These are phyloP conservation scores for Henricia sp. DNA, from an alignment of 53 echinoderm and acorn worm species.

Conservation along the genomic window DNA sequence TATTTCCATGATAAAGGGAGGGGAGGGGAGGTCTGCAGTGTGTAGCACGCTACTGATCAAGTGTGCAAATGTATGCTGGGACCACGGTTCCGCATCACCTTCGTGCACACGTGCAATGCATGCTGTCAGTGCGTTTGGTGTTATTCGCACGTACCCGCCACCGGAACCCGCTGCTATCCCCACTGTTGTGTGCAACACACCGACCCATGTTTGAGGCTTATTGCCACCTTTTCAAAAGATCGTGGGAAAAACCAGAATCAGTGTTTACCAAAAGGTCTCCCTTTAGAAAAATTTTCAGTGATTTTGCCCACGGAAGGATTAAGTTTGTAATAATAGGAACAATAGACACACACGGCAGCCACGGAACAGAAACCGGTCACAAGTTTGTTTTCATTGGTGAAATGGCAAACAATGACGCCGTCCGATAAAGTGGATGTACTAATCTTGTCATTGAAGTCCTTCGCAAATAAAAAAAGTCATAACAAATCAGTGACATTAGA, in stretches of 20 bases:
- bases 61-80: too few species aligned
- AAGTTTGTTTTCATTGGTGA: not conserved
- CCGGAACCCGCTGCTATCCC: not conserved
- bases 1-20: conserved; percentile 60
- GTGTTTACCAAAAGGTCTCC: conserved; percentile 26
- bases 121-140: not conserved
- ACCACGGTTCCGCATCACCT: conserved; percentile 1
- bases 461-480: too few species aligned
- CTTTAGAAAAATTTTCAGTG: conserved; percentile 36
- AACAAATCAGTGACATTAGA: too few species aligned
- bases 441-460: too few species aligned
- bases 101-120: conserved; percentile 28
- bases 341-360: not conserved
- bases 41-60: too few species aligned
- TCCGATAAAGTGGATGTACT: too few species aligned
- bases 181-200: not conserved
- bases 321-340: conserved; percentile 45
- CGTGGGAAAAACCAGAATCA: conserved; percentile 40
- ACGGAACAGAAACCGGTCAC: not conserved
- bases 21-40: not conserved
- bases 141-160: not conserved
- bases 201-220: conserved; percentile 26
- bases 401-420: not conserved
- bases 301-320: conserved; percentile 52
- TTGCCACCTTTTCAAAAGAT: conserved; percentile 17